phyloP scores from a whole-genome alignment of 1,140 invertebrate species.

The Drosophila elegans region DNA sequence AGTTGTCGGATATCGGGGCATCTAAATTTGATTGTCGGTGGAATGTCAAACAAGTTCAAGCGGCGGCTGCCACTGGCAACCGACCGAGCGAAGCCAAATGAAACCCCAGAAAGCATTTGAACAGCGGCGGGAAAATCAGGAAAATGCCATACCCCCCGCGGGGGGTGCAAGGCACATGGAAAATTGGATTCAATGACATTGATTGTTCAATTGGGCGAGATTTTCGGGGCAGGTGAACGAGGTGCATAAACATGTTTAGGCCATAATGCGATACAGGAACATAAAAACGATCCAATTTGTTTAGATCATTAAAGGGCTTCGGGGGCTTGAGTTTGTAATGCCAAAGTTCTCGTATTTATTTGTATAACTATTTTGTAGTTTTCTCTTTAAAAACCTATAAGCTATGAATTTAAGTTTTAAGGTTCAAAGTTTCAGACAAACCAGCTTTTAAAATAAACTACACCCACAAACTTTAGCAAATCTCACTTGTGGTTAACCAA shows the following conservation, averaged over 20 bases:
- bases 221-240: not conserved
- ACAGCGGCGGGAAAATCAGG: constrained; percentile 10
- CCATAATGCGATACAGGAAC: constrained; percentile 40
- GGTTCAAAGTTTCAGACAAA: not conserved
- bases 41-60: constrained; percentile 73
- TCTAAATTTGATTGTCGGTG: constrained; percentile 60
- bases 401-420: no score
- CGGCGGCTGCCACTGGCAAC: constrained; percentile 73
- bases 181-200: constrained; percentile 43
- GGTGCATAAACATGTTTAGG: not conserved
- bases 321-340: not conserved
- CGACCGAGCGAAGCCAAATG: constrained; percentile 46
- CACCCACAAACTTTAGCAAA: not conserved
- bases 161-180: constrained; percentile 19
- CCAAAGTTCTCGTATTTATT: constrained; percentile 1
- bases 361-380: no score
- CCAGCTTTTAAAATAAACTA: not conserved
- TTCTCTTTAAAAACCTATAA: no score
- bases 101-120: constrained; percentile 35
- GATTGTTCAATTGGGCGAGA: constrained; percentile 33
- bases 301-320: constrained; percentile 20
- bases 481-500: not conserved
- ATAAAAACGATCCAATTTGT: constrained; percentile 30
- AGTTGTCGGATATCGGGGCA: constrained; percentile 32
- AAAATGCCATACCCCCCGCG: constrained; percentile 21